Conservation (phyloP, 2,797 vertebrate genomes). For the Hydrophis major region DNA sequence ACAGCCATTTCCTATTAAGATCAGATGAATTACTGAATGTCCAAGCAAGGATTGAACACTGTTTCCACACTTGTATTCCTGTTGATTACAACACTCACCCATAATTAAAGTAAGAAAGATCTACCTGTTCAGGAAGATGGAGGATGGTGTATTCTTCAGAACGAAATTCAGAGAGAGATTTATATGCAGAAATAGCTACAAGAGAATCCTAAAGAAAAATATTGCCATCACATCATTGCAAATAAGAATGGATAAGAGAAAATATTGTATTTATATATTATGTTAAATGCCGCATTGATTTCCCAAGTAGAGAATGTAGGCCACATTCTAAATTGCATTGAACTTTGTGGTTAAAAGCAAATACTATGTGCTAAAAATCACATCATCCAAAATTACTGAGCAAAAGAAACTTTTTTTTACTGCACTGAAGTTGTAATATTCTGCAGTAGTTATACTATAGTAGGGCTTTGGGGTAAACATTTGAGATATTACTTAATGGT, state of each 20-base stretch:
- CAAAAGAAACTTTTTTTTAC: not conserved
- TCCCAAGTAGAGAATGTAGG: not conserved
- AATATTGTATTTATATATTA: not conserved
- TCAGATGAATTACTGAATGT: not conserved
- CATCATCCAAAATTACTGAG: not conserved
- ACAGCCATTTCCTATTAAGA: not conserved
- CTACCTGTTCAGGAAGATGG: constrained; percentile 87
- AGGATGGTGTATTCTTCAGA: constrained; percentile 78
- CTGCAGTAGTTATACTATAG: not conserved
- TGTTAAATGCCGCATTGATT: not conserved
- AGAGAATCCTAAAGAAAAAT: constrained; percentile 75
- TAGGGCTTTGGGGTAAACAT: not conserved
- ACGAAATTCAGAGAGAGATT: constrained; percentile 81
- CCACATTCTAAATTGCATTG: not conserved
- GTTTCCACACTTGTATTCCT: not conserved
- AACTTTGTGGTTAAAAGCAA: not conserved
- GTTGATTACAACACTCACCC: not conserved
- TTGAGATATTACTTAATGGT: not conserved
- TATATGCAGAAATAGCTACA: constrained; percentile 84
- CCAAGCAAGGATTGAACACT: not conserved
- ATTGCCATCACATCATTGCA: constrained; percentile 16
- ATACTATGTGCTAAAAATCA: not conserved
- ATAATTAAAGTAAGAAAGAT: not conserved
- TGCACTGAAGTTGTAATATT: not conserved
- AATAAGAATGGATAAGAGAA: not conserved